Base-by-base conservation (phyloP, 92 coral and sea anemone genomes). In the Muricea muricata region DNA sequence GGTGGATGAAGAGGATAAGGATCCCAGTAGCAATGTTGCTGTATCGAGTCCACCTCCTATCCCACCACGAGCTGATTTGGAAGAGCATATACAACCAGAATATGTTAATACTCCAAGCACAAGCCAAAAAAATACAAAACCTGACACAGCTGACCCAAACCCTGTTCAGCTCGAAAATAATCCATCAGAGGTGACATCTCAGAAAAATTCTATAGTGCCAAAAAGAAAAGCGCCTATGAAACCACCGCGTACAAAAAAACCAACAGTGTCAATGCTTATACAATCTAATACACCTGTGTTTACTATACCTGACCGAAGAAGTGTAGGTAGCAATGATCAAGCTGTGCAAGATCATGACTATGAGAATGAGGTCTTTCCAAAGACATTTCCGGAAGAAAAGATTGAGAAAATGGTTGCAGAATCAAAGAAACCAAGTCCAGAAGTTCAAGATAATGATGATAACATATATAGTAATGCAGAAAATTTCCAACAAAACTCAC, bases 11-110 rank as follows among this genome's bases (percentile, higher is more conserved):
- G 6, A 23, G 26, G 20, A 78, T 18, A 54, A 68, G 10, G 84
- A 78, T 1, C 83, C 79, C 8, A 83, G 57, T 42, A 68, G 65
- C 42, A 70, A 25, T 10, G 8, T 7, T 17, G 23, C 1, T 13
- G 3, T 33, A 75, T 56, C 80, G 7, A 89, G 23, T 24, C 93
- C 97, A 9, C 99, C 99, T 2, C 99, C 99, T 20, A 89, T 97
- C 57, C 99, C 99, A 47, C 99, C 93, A 10, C 87, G 98, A 47
- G 46, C 88, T 58, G 99, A 97, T 82, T 90, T 93, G 9, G 86
- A 73, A 48, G 88, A 87, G 54, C 87, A 31, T 4, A 69, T 29
- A 45, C 45, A 68, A 63, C 26, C 31, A 41, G 42, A 20, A 42
- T 42, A 15, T 4, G 63, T 18, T 45, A 45, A 57, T 56, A 14